Conservation (phyloP, 1,140 invertebrate species). For the Callitettix versicolor region DNA sequence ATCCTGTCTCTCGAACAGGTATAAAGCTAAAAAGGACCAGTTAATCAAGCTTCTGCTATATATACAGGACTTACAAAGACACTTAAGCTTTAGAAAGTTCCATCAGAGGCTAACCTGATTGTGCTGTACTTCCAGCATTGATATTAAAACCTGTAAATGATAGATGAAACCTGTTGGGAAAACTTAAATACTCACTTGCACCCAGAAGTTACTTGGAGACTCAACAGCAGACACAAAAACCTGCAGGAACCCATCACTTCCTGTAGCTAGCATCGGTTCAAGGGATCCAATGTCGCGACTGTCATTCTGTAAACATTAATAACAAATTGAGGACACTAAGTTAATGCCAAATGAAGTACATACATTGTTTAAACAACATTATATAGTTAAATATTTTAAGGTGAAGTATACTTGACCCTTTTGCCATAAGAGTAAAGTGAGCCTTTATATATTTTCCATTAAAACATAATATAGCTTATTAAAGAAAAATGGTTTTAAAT, state of each 20-base stretch:
- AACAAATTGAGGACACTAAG: background rate
- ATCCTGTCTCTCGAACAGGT: background rate
- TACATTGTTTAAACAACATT: no score
- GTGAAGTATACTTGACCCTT: background rate
- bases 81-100: background rate
- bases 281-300: background rate
- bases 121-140: background rate
- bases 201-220: slow-evolving; percentile 70
- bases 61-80: background rate
- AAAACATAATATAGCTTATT: no score
- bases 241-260: slow-evolving; percentile 48
- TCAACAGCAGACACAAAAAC: slow-evolving; percentile 73
- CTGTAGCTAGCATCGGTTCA: background rate
- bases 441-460: background rate
- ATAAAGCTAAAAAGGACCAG: background rate
- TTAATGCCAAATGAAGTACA: no score
- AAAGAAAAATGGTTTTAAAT: no score
- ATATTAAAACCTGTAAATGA: background rate
- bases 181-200: slow-evolving; percentile 47
- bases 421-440: background rate
- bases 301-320: background rate
- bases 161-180: background rate
- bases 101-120: background rate
- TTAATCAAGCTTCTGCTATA: background rate
- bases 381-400: background rate